Evolutionary conservation across 30 jellyfish, hydroid and myxozoan genomes (phyloP).

Genomic region (Clytia hemisphaerica): DNA sequence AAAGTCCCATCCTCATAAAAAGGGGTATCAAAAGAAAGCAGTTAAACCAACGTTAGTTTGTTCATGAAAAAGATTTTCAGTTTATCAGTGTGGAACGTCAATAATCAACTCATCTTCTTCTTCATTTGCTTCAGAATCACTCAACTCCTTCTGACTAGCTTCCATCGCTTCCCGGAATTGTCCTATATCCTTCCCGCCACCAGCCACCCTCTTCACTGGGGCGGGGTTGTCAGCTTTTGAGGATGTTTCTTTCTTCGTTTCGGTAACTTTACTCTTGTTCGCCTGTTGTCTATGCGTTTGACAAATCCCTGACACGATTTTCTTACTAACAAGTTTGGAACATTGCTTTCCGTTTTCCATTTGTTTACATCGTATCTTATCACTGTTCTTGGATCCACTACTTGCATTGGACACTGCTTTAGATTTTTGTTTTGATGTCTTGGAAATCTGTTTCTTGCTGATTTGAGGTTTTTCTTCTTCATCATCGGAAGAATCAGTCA

Average conservation of each 20-base stretch:
- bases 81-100: too few relatives aligned
- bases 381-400: not conserved
- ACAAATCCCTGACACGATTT: conserved; percentile 80
- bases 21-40: too few relatives aligned
- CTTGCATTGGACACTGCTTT: not conserved
- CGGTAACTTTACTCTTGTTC: not conserved
- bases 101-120: too few relatives aligned
- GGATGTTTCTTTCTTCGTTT: too few relatives aligned
- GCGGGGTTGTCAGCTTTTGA: too few relatives aligned
- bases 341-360: conserved; percentile 87
- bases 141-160: too few relatives aligned
- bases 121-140: too few relatives aligned
- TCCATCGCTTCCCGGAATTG: conserved; percentile 37
- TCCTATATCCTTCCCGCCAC: conserved; percentile 34
- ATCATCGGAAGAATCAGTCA: conserved; percentile 81
- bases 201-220: too few relatives aligned
- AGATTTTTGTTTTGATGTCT: not conserved
- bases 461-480: conserved; percentile 43
- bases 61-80: too few relatives aligned
- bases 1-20: too few relatives aligned
- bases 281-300: conserved; percentile 56
- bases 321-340: conserved; percentile 74
- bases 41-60: too few relatives aligned
- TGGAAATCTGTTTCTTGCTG: conserved; percentile 11
- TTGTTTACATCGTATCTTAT: conserved; percentile 57